phyloP scores from a whole-genome alignment of 2,113 vertebrate genomes.

The Anhinga anhinga region DNA sequence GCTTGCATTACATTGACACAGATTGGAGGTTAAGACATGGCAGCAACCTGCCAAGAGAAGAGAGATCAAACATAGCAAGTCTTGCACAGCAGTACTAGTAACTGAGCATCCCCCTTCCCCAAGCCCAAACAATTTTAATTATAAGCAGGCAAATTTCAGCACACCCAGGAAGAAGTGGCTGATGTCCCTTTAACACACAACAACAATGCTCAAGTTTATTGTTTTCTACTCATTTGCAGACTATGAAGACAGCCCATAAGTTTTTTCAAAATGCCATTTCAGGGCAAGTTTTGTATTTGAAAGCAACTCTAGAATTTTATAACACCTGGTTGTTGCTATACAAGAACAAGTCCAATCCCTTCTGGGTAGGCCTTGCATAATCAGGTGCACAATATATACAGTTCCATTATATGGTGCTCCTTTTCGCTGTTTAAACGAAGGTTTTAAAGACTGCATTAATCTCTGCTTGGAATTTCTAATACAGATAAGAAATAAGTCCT shows the following conservation, averaged over 20 bases:
- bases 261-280: neutral
- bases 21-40: neutral
- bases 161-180: neutral
- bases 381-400: neutral
- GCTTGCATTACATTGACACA: neutral
- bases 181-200: neutral
- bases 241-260: neutral
- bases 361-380: neutral
- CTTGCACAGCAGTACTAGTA: neutral
- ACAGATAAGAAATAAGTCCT: neutral
- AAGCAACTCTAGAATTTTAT: neutral
- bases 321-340: neutral
- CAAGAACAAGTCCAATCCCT: neutral
- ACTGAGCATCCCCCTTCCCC: neutral
- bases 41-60: slow-evolving; percentile 53
- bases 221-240: neutral
- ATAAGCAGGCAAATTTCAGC: neutral
- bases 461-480: neutral
- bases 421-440: neutral
- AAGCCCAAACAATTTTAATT: neutral
- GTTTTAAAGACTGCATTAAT: neutral
- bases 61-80: neutral
- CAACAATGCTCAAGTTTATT: neutral
- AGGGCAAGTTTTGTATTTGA: neutral
- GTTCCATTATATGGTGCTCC: neutral